Evolutionary conservation across 2,113 vertebrate species (phyloP), one percentile per base, ranked within the genome.

Genomic region (Ammospiza nelsoni): DNA sequence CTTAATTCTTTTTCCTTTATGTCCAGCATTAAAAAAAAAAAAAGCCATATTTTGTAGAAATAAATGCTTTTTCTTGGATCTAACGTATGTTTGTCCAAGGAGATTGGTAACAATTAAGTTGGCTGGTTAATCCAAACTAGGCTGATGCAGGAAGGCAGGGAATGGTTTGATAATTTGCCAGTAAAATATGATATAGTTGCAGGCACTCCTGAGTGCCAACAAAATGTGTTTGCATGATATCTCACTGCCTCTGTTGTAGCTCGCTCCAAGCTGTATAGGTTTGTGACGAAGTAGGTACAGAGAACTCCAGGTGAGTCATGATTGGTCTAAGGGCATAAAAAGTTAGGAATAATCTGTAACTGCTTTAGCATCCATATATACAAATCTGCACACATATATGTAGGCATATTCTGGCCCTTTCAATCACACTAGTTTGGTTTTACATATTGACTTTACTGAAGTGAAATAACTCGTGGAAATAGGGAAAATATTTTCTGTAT

Each of bases 1-100:
- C 10, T 61, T 49, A 17, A 39, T 85, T 85, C 2, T 18, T 85
- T 79, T 65, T 43, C 9, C 46, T 61, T n/a, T 37, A 3, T 52
- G 35, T 57, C 41, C 35, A 23, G 23, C 5, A 65, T 23, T 14
- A 19, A 61, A 78, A 79, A 61, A 74, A 74, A 75, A 69, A 62
- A 37, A 0, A 2, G 6, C 17, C 2, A 3, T 63, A 27, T 52
- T 58, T 3, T 62, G 4, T 25, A 58, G 3, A 35, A 18, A 55
- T 19, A 77, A 75, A 39, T 31, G 0, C 46, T 83, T 88, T 92
- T 62, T 39, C 16, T 77, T 63, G 35, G 6, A 62, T 27, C 2
- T 80, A 71, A 48, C 12, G 37, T 0, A 0, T 21, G 9, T 46
- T 77, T 93, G 55, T 44, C 35, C 62, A 49, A 76, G 75, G 75